Conservation (phyloP, 2,113 vertebrate species). For the Gadus chalcogrammus region DNA sequence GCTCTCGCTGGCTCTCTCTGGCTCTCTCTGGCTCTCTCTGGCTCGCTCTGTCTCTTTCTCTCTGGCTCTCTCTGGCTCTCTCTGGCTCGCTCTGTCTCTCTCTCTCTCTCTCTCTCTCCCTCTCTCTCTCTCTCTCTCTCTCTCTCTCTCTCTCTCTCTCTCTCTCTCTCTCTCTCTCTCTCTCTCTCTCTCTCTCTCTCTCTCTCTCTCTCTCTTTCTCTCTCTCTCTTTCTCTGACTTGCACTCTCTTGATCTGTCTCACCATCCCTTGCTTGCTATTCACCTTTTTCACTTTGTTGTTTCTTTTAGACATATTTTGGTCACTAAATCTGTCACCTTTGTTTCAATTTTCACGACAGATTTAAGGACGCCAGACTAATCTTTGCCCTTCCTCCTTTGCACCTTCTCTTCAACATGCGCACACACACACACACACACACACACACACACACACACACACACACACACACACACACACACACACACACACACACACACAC, state of each 20-base stretch:
- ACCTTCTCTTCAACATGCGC: not conserved
- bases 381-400: not conserved
- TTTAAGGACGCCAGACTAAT: not conserved
- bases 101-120: not conserved
- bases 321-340: not conserved
- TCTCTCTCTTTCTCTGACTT: not conserved
- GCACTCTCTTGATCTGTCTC: not conserved
- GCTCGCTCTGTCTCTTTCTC: not conserved
- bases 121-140: not conserved
- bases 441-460: conserved; percentile 5
- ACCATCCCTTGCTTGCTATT: not conserved
- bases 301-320: not conserved
- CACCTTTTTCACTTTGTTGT: not conserved
- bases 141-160: not conserved
- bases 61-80: not conserved
- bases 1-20: not conserved
- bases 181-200: too few relatives aligned
- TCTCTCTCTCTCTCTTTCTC: too few relatives aligned
- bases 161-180: not conserved
- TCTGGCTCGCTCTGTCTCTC: not conserved
- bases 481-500: not conserved
- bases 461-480: conserved; percentile 21
- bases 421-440: conserved; percentile 15
- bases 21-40: not conserved
- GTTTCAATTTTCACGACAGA: not conserved